These are phyloP conservation scores for Circaetus cinerascens DNA, from an alignment of 2,113 vertebrate genomes.

Conservation along the genomic window DNA sequence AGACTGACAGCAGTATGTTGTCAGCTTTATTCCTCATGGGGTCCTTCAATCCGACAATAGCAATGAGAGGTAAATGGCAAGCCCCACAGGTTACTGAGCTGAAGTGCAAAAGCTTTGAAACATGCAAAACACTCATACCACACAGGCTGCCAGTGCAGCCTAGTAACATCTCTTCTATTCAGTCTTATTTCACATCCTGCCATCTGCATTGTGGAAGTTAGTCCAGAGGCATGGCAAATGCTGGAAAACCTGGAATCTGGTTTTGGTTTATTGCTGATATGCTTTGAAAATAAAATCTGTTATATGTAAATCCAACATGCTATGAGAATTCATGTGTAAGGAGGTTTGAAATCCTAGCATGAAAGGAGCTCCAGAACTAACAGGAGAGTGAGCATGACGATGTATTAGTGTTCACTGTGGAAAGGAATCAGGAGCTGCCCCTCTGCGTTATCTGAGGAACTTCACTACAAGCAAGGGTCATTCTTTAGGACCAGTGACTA, in stretches of 20 bases:
- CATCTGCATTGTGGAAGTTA: not conserved
- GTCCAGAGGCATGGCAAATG: not conserved
- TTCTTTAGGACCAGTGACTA: not conserved
- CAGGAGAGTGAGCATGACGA: not conserved
- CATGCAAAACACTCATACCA: not conserved
- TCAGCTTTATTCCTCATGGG: not conserved
- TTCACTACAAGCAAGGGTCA: not conserved
- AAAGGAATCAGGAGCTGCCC: not conserved
- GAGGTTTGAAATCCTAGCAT: not conserved
- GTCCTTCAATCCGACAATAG: not conserved
- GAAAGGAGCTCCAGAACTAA: not conserved
- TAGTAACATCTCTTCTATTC: not conserved
- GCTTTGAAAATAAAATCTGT: not conserved
- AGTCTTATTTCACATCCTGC: not conserved
- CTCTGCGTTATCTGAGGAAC: not conserved
- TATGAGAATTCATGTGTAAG: not conserved
- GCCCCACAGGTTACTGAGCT: not conserved
- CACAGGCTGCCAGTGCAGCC: not conserved
- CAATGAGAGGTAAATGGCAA: not conserved
- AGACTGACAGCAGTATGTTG: not conserved
- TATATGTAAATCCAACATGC: not conserved
- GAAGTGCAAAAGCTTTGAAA: not conserved
- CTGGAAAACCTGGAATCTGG: not conserved
- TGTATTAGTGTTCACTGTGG: not conserved
- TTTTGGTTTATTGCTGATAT: not conserved